Conservation (phyloP, 2,888 invertebrate species). For the Schrankia costaestrigalis region DNA sequence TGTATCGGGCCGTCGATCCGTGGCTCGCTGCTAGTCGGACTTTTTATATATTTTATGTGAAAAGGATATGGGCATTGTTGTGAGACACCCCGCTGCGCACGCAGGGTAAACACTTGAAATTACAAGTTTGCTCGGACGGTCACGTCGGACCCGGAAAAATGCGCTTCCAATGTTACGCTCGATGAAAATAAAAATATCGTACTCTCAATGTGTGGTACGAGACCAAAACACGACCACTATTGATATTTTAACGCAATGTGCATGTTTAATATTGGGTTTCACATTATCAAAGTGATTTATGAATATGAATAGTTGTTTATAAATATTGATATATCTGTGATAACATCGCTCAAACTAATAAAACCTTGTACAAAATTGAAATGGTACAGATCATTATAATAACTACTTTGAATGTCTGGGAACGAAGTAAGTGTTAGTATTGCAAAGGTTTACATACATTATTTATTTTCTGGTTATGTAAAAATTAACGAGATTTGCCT, state of each 20-base stretch:
- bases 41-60: constrained; percentile 80
- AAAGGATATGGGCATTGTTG: constrained; percentile 80
- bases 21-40: constrained; percentile 66
- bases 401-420: no score
- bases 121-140: constrained; percentile 69
- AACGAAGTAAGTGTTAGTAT: no score
- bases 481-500: no score
- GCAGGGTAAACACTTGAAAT: constrained; percentile 78
- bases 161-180: constrained; percentile 78
- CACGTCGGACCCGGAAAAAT: constrained; percentile 53
- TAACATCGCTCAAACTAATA: no score
- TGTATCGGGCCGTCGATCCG: constrained; percentile 73
- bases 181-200: constrained; percentile 64
- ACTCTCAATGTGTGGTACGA: constrained; percentile 39
- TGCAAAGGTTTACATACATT: no score
- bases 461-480: no score
- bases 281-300: constrained; percentile 7
- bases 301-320: constrained; percentile 6
- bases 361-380: no score
- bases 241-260: constrained; percentile 11
- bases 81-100: constrained; percentile 68
- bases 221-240: no score
- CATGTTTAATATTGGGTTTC: constrained; percentile 8
- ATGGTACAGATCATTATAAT: no score
- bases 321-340: constrained; percentile 4